Percentiles rank a stretch among this genome's conserved stretches.
Evolutionary conservation across 2,888 invertebrate genomes (phyloP).

Genomic region (Callosobruchus maculatus): DNA sequence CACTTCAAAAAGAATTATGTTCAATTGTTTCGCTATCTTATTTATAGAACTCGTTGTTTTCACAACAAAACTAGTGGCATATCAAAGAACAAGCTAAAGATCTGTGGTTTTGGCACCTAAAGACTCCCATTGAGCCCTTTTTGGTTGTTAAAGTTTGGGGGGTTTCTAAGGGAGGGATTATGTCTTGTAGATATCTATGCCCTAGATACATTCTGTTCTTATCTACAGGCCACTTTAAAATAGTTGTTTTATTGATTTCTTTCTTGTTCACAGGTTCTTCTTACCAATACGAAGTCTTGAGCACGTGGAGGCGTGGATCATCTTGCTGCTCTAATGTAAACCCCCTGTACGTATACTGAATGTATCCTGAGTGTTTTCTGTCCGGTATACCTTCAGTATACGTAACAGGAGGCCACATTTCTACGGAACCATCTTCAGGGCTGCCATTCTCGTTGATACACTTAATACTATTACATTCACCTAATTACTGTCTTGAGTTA

Average conservation of each 20-base stretch:
- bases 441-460: neutral
- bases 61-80: no score
- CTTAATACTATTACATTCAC: neutral
- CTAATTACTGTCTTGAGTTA: neutral
- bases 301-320: no score
- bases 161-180: no score
- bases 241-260: neutral
- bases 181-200: no score
- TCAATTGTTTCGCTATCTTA: no score
- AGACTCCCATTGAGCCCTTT: no score
- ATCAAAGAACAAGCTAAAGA: no score
- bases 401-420: slow-evolving; percentile 95
- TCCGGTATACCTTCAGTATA: slow-evolving; percentile 99
- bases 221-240: neutral
- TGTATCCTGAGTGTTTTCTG: slow-evolving; percentile 98
- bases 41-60: no score
- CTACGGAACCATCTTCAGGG: slow-evolving; percentile 48
- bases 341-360: slow-evolving; percentile 99
- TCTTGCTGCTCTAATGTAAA: slow-evolving; percentile 56
- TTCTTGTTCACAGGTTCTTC: neutral
- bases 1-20: no score
- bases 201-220: neutral
- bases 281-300: neutral
- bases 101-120: no score
- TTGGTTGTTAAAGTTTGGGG: no score